Base-by-base conservation (phyloP, 2,888 invertebrate genomes). In the Ophion slaviceki region DNA sequence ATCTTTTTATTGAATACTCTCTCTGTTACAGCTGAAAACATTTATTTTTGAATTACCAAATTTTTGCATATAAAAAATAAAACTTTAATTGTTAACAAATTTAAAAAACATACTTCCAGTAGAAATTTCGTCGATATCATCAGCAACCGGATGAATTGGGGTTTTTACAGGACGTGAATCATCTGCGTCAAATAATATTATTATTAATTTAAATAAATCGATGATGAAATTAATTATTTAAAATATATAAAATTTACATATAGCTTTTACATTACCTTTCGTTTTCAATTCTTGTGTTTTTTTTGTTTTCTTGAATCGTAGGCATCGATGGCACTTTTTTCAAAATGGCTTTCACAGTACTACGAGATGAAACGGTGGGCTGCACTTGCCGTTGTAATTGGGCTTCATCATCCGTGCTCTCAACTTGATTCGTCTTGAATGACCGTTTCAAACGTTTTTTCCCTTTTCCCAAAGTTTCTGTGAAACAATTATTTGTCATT, bases 261-360 rank as follows among this genome's bases (percentile, higher is more conserved):
- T 32, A 32, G 32, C 32, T 32, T 32, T 32, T 32, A 32, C 32
- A 32, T 32, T 32, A 32, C 32, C 32, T 32, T 32, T 32, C 32
- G 32, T 2, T 32, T 24, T 24, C 20, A 53, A 53, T 28, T 71
- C 53, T 53, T 10, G 14, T 71, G 17, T 28, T 28, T 28, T 53
- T n/a, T 47, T 71, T 20, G 53, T 28, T 20, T 53, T 71, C 53
- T 53, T 47, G 20, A 71, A 71, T 24, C 11, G 71, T 32, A 24
- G 71, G 53, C 71, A 71, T 71, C 28, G 71, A 24, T 71, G 71
- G 28, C 28, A 71, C 71, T 14, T 57, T 71, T 28, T 71, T 71
- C 7, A 71, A 57, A n/a, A 36, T 32, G 66, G 32, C 32, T 57
- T 71, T 71, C 71, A 53, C 53, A 28, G 53, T 17, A 5, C 28